phyloP scores from a whole-genome alignment of 2,797 vertebrate genomes.

The Lepilemur septentrionalis region DNA sequence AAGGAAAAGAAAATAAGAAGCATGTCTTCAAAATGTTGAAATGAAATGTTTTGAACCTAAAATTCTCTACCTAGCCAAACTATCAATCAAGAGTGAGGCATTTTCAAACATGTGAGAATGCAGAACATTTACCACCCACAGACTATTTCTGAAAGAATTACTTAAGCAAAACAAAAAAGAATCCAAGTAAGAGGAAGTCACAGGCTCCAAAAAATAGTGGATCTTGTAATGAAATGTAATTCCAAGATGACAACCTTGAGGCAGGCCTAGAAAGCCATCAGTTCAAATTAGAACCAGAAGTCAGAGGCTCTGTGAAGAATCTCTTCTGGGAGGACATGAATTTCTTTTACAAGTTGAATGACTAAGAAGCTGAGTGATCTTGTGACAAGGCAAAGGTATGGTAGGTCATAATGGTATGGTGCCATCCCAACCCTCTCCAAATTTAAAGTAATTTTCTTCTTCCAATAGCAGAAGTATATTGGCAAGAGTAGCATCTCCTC shows the following conservation, averaged over 20 bases:
- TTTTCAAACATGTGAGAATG: not conserved
- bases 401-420: not conserved
- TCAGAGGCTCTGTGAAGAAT: not conserved
- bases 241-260: not conserved
- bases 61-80: not conserved
- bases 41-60: not conserved
- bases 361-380: not conserved
- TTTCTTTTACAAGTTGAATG: not conserved
- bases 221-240: constrained; percentile 19
- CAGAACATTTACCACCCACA: not conserved
- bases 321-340: not conserved
- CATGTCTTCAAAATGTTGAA: not conserved
- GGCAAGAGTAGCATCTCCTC: not conserved
- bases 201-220: not conserved
- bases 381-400: not conserved
- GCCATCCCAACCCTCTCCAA: not conserved
- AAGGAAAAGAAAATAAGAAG: not conserved
- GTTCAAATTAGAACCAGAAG: not conserved
- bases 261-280: not conserved
- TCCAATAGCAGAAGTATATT: not conserved
- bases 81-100: not conserved
- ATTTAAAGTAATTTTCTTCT: constrained; percentile 3
- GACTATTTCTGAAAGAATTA: constrained; percentile 51
- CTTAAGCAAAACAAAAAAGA: constrained; percentile 42
- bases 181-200: constrained; percentile 7